A percentile compares a stretch with the other conserved stretches of the same genome.
Conservation (phyloP, 2,113 vertebrate species). For the Larimichthys polyactis region DNA sequence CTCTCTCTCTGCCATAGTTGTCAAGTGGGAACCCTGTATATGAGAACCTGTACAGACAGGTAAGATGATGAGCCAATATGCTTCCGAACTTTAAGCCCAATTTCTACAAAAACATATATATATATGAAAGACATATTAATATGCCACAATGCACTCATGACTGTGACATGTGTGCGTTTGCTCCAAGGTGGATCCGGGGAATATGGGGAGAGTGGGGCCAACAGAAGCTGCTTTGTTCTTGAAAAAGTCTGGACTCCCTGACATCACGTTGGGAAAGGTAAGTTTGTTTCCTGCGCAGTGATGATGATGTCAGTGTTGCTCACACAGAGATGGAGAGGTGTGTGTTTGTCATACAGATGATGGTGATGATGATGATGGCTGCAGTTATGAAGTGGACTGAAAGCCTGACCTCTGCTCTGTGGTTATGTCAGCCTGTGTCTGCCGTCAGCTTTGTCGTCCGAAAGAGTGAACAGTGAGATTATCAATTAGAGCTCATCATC, state of each 20-base stretch:
- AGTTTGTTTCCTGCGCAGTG: background rate
- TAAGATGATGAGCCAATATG: slow-evolving; percentile 61
- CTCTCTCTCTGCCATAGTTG: slow-evolving; percentile 83
- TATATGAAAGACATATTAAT: background rate
- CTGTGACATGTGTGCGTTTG: slow-evolving; percentile 20
- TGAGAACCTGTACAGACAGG: slow-evolving; percentile 96
- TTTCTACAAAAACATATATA: background rate
- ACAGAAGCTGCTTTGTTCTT: slow-evolving; percentile 95
- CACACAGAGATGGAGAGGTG: background rate
- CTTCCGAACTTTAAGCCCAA: background rate
- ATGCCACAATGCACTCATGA: background rate
- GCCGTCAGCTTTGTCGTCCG: background rate
- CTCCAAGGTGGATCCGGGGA: slow-evolving; percentile 92
- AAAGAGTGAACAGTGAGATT: background rate
- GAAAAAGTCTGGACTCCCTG: slow-evolving; percentile 95
- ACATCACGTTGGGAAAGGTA: slow-evolving; percentile 95
- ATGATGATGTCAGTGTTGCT: background rate
- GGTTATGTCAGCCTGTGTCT: background rate
- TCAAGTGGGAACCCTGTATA: slow-evolving; percentile 92
- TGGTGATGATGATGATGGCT: background rate
- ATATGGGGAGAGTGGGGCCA: slow-evolving; percentile 93
- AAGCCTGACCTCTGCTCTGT: background rate
- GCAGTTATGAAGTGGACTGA: background rate
- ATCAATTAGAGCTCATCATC: background rate
- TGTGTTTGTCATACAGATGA: background rate